phyloP scores from a whole-genome alignment of 2,113 vertebrate species.

The Petroica traversi region DNA sequence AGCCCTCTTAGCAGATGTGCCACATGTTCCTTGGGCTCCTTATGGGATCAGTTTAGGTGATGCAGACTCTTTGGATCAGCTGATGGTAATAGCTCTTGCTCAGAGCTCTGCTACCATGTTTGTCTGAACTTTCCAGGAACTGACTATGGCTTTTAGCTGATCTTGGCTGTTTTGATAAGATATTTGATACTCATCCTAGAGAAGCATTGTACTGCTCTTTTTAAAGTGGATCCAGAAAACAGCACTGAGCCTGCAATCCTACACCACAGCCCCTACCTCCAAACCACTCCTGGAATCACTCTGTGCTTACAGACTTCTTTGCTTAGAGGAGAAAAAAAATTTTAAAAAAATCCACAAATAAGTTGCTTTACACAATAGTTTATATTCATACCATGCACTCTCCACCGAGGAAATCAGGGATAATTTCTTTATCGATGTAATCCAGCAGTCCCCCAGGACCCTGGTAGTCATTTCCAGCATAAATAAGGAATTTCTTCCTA shows the following conservation, averaged over 20 bases:
- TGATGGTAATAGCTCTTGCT: neutral
- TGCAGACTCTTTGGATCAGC: neutral
- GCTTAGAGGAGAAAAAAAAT: neutral
- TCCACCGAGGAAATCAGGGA: slow-evolving; percentile 93
- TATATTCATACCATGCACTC: slow-evolving; percentile 85
- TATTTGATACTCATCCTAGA: neutral
- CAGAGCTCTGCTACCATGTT: neutral
- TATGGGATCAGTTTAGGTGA: neutral
- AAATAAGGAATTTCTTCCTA: slow-evolving; percentile 95
- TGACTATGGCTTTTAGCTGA: neutral
- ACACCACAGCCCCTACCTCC: neutral
- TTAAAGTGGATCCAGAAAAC: neutral
- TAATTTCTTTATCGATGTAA: slow-evolving; percentile 90
- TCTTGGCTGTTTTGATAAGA: neutral
- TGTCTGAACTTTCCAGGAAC: neutral
- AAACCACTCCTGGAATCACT: neutral
- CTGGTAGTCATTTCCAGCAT: slow-evolving; percentile 95
- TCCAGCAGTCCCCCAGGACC: slow-evolving; percentile 89
- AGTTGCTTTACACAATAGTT: neutral
- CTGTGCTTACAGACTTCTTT: neutral
- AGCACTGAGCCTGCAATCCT: neutral
- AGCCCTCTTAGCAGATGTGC: neutral
- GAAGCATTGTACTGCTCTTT: neutral
- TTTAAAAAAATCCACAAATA: neutral
- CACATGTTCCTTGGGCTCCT: neutral